Base-by-base conservation (phyloP, 1,140 invertebrate genomes). In the Caenorhabditis briggsae region DNA sequence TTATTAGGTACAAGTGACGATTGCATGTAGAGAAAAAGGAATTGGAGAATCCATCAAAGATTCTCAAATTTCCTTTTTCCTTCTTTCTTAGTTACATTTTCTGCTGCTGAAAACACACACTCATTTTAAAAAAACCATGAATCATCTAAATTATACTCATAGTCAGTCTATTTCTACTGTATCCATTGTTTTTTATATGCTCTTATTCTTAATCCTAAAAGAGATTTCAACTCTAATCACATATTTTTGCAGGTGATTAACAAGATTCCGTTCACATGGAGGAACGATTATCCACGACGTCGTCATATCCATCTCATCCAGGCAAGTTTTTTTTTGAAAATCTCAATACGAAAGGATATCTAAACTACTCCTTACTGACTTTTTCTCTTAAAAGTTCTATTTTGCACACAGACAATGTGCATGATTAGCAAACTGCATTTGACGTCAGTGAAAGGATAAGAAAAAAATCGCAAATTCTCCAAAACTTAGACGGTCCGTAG, bases 281-380 rank as follows among this genome's bases (percentile, higher is more conserved):
- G 70, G 70, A 78, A n/a, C 70, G 70, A 78, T 78, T 78, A 78
- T 78, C 70, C 46, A 78, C 70, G 8, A 78, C 70, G 2, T 78
- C 70, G 9, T 50, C 43, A 23, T 78, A 78, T 78, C 70, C 70
- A 53, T 78, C 70, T 20, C 46, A 78, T 78, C 46, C 70, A 78
- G 70, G 70, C 43, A 43, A 18, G 64, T 70, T 59, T 59, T 20
- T 59, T 53, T 9, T 53, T 11, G 5, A 53, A 58, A 59, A 59
- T 5, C n/a, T 59, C 5, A 53, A 53, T 33, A 33, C 50, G 1
- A 53, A 2, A 50, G 16, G 16, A 50, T 11, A 8, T 14, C 14
- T n/a, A 5, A 58, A n/a, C 2, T 58, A 20, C n/a, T n/a, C 16
- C 5, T 20, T n/a, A n/a, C 56, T 58, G n/a, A 58, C 56, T 58